These are phyloP conservation scores for Eudemis profundana DNA, from an alignment of 2,888 invertebrate species.

Conservation along the genomic window DNA sequence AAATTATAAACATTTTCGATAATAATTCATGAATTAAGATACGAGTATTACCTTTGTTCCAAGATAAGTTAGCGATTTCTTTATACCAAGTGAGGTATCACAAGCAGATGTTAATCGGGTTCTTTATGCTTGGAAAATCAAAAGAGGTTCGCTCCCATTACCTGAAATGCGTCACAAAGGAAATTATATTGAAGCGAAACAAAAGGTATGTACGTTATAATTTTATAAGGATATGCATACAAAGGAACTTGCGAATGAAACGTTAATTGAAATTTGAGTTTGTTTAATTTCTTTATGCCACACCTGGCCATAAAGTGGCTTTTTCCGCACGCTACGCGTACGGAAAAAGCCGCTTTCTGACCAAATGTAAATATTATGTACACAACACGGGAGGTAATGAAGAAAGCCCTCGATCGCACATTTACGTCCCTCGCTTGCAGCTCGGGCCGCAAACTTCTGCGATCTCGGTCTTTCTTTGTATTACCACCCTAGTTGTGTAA, in stretches of 20 bases:
- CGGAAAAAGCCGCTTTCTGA: no score
- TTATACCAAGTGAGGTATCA: conserved; percentile 4
- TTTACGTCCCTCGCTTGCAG: no score
- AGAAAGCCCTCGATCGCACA: no score
- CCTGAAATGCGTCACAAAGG: not conserved
- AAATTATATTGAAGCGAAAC: conserved; percentile 13
- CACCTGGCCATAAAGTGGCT: no score
- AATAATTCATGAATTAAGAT: not conserved
- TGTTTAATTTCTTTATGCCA: no score
- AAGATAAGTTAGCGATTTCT: not conserved
- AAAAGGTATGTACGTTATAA: not conserved
- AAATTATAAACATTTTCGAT: not conserved
- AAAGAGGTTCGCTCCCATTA: conserved; percentile 2
- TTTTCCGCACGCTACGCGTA: no score
- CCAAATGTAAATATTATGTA: no score
- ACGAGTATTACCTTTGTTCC: not conserved
- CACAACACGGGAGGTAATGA: no score
- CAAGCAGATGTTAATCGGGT: conserved; percentile 8
- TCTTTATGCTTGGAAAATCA: conserved; percentile 3
- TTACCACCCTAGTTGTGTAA: no score
- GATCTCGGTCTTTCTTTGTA: no score
- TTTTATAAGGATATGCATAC: not conserved
- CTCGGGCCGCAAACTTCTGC: no score
- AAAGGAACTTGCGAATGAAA: not conserved
- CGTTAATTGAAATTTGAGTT: not conserved